Percentiles rank a stretch among this genome's conserved stretches.
Conservation (phyloP, 2,888 invertebrate species). For the Pocota personata region DNA sequence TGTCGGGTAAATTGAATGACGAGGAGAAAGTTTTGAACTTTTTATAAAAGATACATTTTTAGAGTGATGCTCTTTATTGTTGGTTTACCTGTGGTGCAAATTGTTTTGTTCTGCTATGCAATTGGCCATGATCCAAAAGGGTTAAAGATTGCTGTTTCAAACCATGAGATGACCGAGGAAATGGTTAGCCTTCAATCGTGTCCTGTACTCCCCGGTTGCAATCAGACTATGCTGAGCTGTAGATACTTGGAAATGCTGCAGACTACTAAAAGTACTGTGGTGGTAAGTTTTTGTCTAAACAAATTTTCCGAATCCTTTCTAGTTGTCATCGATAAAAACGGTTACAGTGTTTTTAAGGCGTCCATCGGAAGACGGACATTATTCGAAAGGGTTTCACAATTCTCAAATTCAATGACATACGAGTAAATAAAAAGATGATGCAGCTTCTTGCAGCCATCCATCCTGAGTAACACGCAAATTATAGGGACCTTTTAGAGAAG, state of each 20-base stretch:
- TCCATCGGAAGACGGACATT: too few species aligned
- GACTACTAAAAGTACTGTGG: constrained; percentile 86
- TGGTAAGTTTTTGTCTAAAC: constrained; percentile 84
- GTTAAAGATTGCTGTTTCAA: constrained; percentile 90
- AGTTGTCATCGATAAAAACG: too few species aligned
- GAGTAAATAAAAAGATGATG: too few species aligned
- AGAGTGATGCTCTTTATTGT: constrained; percentile 93
- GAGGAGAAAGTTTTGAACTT: not conserved
- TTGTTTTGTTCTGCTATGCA: constrained; percentile 93
- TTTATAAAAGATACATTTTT: constrained; percentile 72
- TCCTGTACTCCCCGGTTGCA: constrained; percentile 85
- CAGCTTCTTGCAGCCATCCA: too few species aligned
- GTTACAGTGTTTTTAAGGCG: too few species aligned
- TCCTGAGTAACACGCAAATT: too few species aligned
- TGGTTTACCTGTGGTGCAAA: constrained; percentile 93
- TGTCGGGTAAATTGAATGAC: constrained; percentile 86
- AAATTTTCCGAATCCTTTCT: too few species aligned
- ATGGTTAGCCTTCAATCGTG: constrained; percentile 83
- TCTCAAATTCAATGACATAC: too few species aligned
- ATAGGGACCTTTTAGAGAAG: too few species aligned
- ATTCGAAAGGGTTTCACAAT: too few species aligned
- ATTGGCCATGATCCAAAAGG: constrained; percentile 94
- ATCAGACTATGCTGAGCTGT: constrained; percentile 89
- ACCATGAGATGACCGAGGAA: constrained; percentile 87
- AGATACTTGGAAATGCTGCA: constrained; percentile 89